Percentiles rank a stretch among this genome's conserved stretches.
phyloP scores from a whole-genome alignment of 2,888 invertebrate species.

The Teleiodes luculella region DNA sequence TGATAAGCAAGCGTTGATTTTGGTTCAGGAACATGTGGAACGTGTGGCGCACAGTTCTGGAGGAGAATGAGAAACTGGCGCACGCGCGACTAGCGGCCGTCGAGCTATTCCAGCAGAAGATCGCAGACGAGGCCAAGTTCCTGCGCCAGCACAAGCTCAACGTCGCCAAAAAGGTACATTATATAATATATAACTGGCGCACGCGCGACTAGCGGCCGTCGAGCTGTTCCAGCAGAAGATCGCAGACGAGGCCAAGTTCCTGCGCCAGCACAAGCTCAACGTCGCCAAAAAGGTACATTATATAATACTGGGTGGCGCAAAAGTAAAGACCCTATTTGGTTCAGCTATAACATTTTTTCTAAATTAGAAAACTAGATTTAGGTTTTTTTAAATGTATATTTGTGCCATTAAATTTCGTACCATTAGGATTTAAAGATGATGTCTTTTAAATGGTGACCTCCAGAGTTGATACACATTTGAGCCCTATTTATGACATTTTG shows the following conservation, averaged over 20 bases:
- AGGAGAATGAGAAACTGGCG: slow-evolving; percentile 96
- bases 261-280: slow-evolving; percentile 90
- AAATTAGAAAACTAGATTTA: no score
- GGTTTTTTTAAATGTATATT: no score
- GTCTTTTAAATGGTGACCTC: no score
- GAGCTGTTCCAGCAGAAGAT: slow-evolving; percentile 97
- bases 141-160: slow-evolving; percentile 90
- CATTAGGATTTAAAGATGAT: no score
- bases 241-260: slow-evolving; percentile 93
- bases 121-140: slow-evolving; percentile 94
- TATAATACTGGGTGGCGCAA: no score
- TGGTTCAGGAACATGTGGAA: slow-evolving; percentile 95
- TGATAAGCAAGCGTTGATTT: not conserved
- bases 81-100: slow-evolving; percentile 94
- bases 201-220: slow-evolving; percentile 93
- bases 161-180: slow-evolving; percentile 86
- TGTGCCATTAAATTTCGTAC: no score
- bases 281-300: slow-evolving; percentile 86
- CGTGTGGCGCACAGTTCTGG: slow-evolving; percentile 97
- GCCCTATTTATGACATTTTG: no score
- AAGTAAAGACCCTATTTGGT: no score
- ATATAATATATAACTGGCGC: no score
- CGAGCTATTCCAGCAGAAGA: slow-evolving; percentile 96
- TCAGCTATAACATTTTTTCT: no score
- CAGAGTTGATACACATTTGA: no score